phyloP scores from a whole-genome alignment of 2,113 vertebrate species.

The Trematomus loennbergii region DNA sequence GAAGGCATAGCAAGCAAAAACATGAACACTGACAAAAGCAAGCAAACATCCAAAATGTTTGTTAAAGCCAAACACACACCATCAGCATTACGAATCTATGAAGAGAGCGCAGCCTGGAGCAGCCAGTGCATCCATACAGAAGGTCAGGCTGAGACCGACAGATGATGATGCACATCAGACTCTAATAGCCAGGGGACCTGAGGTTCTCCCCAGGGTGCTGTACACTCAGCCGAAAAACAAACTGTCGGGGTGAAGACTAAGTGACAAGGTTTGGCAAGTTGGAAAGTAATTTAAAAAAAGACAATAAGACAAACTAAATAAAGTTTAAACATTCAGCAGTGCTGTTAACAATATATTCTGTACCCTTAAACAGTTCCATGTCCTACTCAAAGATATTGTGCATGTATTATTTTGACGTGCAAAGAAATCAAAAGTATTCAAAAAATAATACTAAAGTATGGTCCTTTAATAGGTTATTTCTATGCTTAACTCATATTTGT shows the following conservation, averaged over 20 bases:
- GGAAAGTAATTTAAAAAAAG: slow-evolving; percentile 6
- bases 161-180: slow-evolving; percentile 65
- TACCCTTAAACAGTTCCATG: too few species aligned
- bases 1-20: background rate
- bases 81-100: slow-evolving; percentile 6
- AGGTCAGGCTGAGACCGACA: slow-evolving; percentile 62
- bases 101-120: slow-evolving; percentile 50
- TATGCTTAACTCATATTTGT: background rate
- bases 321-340: background rate
- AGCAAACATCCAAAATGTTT: slow-evolving; percentile 22
- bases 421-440: background rate
- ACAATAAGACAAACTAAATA: background rate
- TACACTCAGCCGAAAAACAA: slow-evolving; percentile 49
- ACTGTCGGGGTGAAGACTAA: background rate
- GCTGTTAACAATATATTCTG: too few species aligned
- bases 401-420: background rate
- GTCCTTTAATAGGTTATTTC: background rate
- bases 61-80: background rate
- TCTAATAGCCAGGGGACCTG: slow-evolving; percentile 52
- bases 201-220: slow-evolving; percentile 48
- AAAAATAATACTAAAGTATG: background rate
- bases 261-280: slow-evolving; percentile 32
- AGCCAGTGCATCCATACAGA: slow-evolving; percentile 60
- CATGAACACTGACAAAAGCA: background rate
- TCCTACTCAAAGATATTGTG: background rate